Base-by-base conservation (phyloP, 2,888 invertebrate species). In the Lithophane socia region DNA sequence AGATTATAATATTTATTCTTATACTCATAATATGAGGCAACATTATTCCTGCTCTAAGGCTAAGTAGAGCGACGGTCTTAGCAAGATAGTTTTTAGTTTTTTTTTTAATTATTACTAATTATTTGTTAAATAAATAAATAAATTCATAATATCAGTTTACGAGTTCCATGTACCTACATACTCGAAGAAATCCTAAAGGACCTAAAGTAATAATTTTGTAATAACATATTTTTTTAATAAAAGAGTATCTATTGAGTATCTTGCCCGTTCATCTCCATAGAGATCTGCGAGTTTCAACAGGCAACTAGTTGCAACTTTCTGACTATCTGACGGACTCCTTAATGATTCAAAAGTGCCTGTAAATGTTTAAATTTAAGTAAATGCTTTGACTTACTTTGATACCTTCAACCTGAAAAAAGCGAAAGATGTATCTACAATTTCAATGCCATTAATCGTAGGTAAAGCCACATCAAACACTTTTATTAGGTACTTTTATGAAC, bases 1-100 rank as follows among this genome's bases (percentile, higher is more conserved):
- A 65, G 58, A n/a, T 7, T 69, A n/a, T 42, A 37, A 80, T 52
- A 79, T 64, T 58, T 54, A 56, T n/a, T 42, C 16, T 24, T 47
- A 65, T 52, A n/a, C 54, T 73, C 29, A 24, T 75, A 49, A 21
- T 52, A 65, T 72, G 18, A 24, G 18, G 16, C 12, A 44, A 21
- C 29, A 8, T 69, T 68, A 77, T 63, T 70, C 52, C 42, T 58
- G n/a, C 49, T 58, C n/a, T 69, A 5, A 21, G 8, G 1, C 29
- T 71, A 52, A 29, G 42, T 71, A 44, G 49, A 70, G 9, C 61
- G 18, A 63, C 29, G 16, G 16, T 54, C n/a, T 63, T 44, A n/a
- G 44, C n/a, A n/a, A 77, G 21, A 68, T 61, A 61, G 0, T 29
- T 29, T 29, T 29, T 29, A 29, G 29, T 29, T 29, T 29, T 29